Percentiles rank a stretch among this genome's conserved stretches.
Evolutionary conservation across 2,797 vertebrate species (phyloP).

Genomic region (Percopsis omiscomaycus): DNA sequence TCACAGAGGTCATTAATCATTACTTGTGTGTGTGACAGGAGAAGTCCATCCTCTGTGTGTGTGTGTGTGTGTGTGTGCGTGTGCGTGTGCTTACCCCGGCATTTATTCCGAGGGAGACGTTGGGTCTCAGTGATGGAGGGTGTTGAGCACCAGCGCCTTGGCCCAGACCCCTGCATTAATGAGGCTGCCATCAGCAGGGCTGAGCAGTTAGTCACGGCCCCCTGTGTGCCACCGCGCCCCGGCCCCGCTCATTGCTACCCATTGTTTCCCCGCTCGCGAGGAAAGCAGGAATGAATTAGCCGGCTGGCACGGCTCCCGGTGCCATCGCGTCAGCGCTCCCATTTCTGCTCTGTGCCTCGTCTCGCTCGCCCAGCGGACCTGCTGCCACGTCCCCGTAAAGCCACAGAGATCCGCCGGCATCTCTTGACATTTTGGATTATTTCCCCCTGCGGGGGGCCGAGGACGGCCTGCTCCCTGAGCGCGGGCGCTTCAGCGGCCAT

Average conservation of each 20-base stretch:
- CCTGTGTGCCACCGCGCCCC: constrained; percentile 51
- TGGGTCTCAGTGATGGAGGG: constrained; percentile 61
- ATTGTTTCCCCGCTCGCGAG: constrained; percentile 72
- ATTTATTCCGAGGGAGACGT: constrained; percentile 67
- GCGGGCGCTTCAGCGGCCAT: constrained; percentile 20
- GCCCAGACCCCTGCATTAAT: constrained; percentile 73
- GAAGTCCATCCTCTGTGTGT: constrained; percentile 48
- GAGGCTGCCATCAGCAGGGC: constrained; percentile 69
- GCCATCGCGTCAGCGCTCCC: constrained; percentile 54
- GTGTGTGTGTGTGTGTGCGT: constrained; percentile 51
- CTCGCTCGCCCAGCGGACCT: constrained; percentile 47
- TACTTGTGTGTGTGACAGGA: constrained; percentile 52
- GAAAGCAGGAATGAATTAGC: constrained; percentile 76
- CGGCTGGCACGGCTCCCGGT: constrained; percentile 61
- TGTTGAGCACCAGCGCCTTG: constrained; percentile 62
- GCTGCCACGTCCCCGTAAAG: constrained; percentile 50
- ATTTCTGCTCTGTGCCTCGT: constrained; percentile 52
- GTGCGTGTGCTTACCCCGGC: constrained; percentile 61
- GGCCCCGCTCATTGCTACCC: constrained; percentile 62
- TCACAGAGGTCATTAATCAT: constrained; percentile 55
- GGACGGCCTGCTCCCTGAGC: constrained; percentile 23
- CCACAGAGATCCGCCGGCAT: constrained; percentile 46
- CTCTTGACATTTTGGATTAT: constrained; percentile 54
- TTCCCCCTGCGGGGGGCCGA: constrained; percentile 34
- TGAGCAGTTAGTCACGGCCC: constrained; percentile 65